phyloP scores from a whole-genome alignment of 2,888 invertebrate genomes.

The Parapristionchus giblindavisi region DNA sequence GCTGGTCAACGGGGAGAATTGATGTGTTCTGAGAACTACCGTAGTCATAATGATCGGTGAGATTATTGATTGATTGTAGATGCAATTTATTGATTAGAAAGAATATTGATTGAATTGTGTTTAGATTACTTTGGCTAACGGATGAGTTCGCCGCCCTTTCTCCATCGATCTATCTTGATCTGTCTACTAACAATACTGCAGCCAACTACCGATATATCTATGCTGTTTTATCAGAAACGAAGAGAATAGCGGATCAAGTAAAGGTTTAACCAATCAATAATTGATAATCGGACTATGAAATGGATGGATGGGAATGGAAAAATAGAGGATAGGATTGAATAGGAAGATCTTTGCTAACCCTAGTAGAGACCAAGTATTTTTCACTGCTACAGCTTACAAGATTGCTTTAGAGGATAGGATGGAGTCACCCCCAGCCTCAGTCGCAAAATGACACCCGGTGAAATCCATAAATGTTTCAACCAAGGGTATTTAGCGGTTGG shows the following conservation, averaged over 20 bases:
- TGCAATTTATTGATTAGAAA: not conserved
- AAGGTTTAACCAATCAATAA: no score
- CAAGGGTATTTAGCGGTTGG: no score
- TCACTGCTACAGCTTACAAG: no score
- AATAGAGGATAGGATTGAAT: no score
- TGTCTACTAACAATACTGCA: slow-evolving; percentile 9
- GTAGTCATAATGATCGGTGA: slow-evolving; percentile 38
- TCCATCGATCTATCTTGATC: slow-evolving; percentile 45
- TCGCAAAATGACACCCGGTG: no score
- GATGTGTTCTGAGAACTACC: slow-evolving; percentile 26
- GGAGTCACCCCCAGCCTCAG: no score
- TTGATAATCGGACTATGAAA: no score
- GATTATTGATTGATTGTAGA: not conserved
- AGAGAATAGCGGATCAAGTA: slow-evolving; percentile 38
- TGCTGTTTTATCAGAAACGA: slow-evolving; percentile 45
- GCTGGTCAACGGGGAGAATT: slow-evolving; percentile 42
- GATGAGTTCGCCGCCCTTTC: slow-evolving; percentile 44
- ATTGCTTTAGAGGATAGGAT: no score
- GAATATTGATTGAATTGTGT: not conserved
- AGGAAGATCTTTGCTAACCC: no score
- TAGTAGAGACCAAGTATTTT: no score
- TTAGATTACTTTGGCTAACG: slow-evolving; percentile 46
- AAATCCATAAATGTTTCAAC: no score
- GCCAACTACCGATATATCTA: slow-evolving; percentile 40
- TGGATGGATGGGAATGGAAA: no score